A percentile compares a stretch with the other conserved stretches of the same genome.
Evolutionary conservation across 2,113 vertebrate species (phyloP).

Genomic region (Labrus mixtus): DNA sequence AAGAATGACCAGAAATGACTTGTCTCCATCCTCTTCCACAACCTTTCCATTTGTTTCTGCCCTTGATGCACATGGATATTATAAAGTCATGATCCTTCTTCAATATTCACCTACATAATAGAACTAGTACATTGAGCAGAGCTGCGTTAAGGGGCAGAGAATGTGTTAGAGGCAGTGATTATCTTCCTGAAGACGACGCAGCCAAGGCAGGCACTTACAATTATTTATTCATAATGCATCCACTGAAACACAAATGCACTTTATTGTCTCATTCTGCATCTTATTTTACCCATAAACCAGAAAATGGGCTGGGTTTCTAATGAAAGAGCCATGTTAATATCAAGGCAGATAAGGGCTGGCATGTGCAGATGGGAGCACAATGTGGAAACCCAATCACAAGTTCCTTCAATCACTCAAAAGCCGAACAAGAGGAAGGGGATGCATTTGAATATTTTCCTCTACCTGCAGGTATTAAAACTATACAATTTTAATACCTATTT

Average conservation of each 20-base stretch:
- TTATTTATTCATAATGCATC: conserved; percentile 93
- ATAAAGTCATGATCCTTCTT: conserved; percentile 82
- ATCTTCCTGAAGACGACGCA: conserved; percentile 78
- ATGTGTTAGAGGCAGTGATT: conserved; percentile 81
- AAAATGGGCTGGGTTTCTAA: conserved; percentile 91
- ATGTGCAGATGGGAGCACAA: conserved; percentile 87
- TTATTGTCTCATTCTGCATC: conserved; percentile 92
- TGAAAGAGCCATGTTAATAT: conserved; percentile 96
- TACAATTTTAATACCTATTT: conserved; percentile 91
- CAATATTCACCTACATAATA: conserved; percentile 78
- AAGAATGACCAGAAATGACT: conserved; percentile 31
- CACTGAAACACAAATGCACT: conserved; percentile 92
- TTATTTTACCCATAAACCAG: conserved; percentile 91
- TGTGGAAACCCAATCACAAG: conserved; percentile 96
- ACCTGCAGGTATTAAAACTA: conserved; percentile 91
- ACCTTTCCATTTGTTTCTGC: conserved; percentile 44
- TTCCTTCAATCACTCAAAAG: conserved; percentile 92
- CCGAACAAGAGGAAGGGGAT: conserved; percentile 86
- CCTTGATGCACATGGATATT: conserved; percentile 65
- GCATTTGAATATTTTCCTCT: conserved; percentile 90
- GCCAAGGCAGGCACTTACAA: conserved; percentile 87
- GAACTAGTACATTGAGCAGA: conserved; percentile 61
- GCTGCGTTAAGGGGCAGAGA: conserved; percentile 63
- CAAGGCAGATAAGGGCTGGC: conserved; percentile 88
- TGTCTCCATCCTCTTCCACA: conserved; percentile 19